Base-by-base conservation (phyloP, 2,797 vertebrate genomes). In the Adelosebastes latens region DNA sequence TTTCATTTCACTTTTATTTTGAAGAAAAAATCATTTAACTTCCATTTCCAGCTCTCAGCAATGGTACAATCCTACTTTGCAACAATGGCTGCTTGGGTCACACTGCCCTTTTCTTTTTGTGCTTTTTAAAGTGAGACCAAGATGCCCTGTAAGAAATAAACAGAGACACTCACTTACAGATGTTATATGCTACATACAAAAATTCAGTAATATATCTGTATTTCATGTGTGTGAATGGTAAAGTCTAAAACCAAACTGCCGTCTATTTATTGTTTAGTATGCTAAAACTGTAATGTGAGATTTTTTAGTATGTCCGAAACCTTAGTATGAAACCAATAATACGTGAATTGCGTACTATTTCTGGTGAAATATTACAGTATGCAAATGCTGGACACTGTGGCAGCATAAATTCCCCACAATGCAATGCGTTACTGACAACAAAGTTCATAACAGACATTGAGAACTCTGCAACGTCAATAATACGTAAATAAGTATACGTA, bases 121-220 rank as follows among this genome's bases (percentile, higher is more conserved):
- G 9, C 22, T 24, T 86, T 84, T 77, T 42, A 49, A 8, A n/a
- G 25, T 20, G 7, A 84, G 56, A 80, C 39, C 64, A 59, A 73
- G 64, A 78, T 52, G 58, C 72, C 32, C 79, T 60, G 32, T 61
- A n/a, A 58, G 60, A 62, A 62, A 8, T 52, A 64, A 69, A 61
- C 58, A 42, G 11, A 49, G 56, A 34, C 29, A 22, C 64, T 32
- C 12, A 4, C 63, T 49, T 12, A 20, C 8, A 66, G 58, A 71
- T 59, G 66, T 14, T 5, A 62, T 62, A 68, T 24, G 27, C 8
- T 36, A 8, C 67, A 27, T 22, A 63, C 10, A 61, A 24, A 71
- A 9, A 68, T 36, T 22, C 32, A 58, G 13, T 42, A 20, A 62
- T 32, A 6, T 5, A 20, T 75, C 4, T 64, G 3, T 20, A 6